Evolutionary conservation across 2,888 invertebrate species (phyloP).

Genomic region (Tetrapedia diversipes): DNA sequence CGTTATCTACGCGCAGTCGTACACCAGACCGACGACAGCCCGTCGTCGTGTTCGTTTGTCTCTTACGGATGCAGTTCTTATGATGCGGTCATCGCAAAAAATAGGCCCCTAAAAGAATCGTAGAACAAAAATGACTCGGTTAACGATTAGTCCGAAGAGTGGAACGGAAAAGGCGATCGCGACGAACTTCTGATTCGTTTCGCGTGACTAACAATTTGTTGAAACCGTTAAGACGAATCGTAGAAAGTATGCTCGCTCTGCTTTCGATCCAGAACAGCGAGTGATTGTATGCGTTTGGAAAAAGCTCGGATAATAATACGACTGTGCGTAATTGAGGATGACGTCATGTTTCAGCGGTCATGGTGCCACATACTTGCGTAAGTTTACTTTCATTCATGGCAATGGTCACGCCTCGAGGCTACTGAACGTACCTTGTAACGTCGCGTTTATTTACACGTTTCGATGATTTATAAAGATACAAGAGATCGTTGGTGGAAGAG

Average conservation of each 20-base stretch:
- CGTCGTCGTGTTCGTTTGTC: no score
- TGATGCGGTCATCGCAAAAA: no score
- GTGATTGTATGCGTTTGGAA: neutral
- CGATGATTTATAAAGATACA: neutral
- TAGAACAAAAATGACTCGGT: no score
- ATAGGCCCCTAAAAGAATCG: no score
- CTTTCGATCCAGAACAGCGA: neutral
- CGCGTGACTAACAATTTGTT: neutral
- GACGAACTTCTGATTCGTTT: neutral
- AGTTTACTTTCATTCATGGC: slow-evolving; percentile 70
- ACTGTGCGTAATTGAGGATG: slow-evolving; percentile 43
- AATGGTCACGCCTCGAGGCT: slow-evolving; percentile 14
- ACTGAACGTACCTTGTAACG: neutral
- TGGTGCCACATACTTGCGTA: slow-evolving; percentile 53
- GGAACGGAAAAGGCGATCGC: neutral
- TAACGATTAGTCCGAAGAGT: no score
- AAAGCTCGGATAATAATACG: slow-evolving; percentile 13
- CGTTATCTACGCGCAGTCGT: neutral
- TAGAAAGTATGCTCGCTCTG: neutral
- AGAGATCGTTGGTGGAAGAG: neutral
- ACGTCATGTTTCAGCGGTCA: slow-evolving; percentile 55
- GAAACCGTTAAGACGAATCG: neutral
- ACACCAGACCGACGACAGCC: no score
- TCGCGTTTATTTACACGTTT: neutral
- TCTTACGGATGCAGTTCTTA: no score